Percentiles rank a stretch among this genome's conserved stretches.
phyloP scores from a whole-genome alignment of 2,797 vertebrate species.

The Lophotriccus pileatus region DNA sequence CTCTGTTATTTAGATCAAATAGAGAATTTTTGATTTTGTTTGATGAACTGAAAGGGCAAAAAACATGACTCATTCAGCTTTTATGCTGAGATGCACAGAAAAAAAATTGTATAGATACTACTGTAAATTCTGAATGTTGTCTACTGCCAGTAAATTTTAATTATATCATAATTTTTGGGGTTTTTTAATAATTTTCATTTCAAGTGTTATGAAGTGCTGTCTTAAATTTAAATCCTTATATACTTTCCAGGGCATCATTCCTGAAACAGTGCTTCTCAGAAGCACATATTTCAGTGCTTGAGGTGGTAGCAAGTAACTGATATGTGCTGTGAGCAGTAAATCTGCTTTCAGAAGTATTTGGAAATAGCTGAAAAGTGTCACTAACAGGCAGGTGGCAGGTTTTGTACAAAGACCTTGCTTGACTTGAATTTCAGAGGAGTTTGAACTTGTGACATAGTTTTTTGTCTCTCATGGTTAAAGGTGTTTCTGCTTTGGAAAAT shows the following conservation, averaged over 20 bases:
- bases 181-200: not conserved
- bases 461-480: not conserved
- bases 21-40: not conserved
- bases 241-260: not conserved
- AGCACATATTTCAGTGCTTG: not conserved
- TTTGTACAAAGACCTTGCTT: constrained; percentile 28
- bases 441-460: constrained; percentile 2
- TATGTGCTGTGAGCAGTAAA: not conserved
- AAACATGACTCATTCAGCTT: not conserved
- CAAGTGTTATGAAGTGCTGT: not conserved
- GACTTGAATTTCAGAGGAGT: constrained; percentile 45
- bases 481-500: not conserved
- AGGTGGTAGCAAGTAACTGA: not conserved
- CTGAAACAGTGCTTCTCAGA: not conserved
- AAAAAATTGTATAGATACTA: not conserved
- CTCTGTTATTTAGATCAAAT: not conserved
- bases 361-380: not conserved
- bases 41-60: not conserved
- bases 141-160: not conserved
- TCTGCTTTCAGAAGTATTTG: not conserved
- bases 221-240: not conserved
- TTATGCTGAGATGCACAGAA: not conserved
- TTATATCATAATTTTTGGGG: not conserved
- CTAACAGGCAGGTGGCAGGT: not conserved
- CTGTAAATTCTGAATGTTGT: not conserved